Evolutionary conservation across 2,113 vertebrate genomes (phyloP).

Genomic region (Peromyscus californicus): DNA sequence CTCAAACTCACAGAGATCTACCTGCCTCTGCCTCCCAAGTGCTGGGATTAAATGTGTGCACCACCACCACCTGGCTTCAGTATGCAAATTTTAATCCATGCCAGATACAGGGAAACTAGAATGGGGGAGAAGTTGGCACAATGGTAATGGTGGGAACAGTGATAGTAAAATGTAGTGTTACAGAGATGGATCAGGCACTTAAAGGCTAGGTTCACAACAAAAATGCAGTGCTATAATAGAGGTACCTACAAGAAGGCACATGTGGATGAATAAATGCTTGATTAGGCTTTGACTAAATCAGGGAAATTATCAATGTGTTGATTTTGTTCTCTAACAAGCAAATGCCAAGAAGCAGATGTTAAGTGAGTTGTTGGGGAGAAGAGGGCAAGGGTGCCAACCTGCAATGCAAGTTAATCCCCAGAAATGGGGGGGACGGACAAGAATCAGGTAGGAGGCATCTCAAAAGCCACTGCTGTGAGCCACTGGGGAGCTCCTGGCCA

Average conservation of each 20-base stretch:
- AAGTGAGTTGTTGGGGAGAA: neutral
- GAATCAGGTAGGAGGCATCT: neutral
- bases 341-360: neutral
- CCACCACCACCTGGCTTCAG: neutral
- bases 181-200: neutral
- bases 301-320: slow-evolving; percentile 3
- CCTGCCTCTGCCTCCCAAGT: neutral
- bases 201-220: neutral
- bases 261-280: neutral
- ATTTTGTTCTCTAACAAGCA: slow-evolving; percentile 20
- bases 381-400: neutral
- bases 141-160: neutral
- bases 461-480: neutral
- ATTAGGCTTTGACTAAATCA: neutral
- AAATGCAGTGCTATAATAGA: neutral
- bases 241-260: neutral
- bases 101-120: neutral
- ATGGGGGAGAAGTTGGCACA: neutral
- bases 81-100: neutral
- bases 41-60: neutral
- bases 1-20: neutral
- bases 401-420: neutral
- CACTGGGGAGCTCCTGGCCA: neutral
- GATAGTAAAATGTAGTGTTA: neutral
- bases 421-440: neutral